Conservation (phyloP, 1,140 invertebrate species). For the Galleria mellonella region DNA sequence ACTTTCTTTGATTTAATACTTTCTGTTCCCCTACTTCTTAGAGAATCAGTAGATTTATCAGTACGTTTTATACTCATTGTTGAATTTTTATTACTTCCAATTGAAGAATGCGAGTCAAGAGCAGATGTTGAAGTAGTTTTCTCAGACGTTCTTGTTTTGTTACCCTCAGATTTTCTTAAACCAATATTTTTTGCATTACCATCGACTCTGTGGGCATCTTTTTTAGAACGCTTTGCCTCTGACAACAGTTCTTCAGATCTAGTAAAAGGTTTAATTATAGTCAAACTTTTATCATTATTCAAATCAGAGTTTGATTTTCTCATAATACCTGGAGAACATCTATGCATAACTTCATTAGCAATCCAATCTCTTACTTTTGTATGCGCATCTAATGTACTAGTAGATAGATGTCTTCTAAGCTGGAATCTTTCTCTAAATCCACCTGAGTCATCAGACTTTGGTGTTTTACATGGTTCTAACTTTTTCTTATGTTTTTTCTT, state of each 20-base stretch:
- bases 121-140: constrained; percentile 67
- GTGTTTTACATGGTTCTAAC: constrained; percentile 78
- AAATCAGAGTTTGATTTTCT: constrained; percentile 73
- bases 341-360: constrained; percentile 82
- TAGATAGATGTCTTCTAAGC: constrained; percentile 81
- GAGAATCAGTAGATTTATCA: constrained; percentile 58
- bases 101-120: constrained; percentile 54
- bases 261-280: constrained; percentile 40
- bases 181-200: constrained; percentile 23
- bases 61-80: constrained; percentile 29
- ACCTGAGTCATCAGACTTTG: constrained; percentile 76
- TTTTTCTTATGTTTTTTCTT: constrained; percentile 65
- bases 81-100: constrained; percentile 51
- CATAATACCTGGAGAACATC: constrained; percentile 80
- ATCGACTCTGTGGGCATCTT: constrained; percentile 6
- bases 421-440: constrained; percentile 77
- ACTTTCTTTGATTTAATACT: constrained; percentile 78
- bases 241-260: constrained; percentile 56
- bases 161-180: constrained; percentile 19
- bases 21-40: constrained; percentile 61
- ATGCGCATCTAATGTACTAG: constrained; percentile 87
- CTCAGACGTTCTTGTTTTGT: constrained; percentile 51
- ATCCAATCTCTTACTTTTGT: constrained; percentile 92
- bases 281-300: constrained; percentile 57
- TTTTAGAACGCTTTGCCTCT: constrained; percentile 45